These are phyloP conservation scores for Ommatoiulus sabulosus DNA, from an alignment of 2,888 invertebrate species.

Conservation along the genomic window DNA sequence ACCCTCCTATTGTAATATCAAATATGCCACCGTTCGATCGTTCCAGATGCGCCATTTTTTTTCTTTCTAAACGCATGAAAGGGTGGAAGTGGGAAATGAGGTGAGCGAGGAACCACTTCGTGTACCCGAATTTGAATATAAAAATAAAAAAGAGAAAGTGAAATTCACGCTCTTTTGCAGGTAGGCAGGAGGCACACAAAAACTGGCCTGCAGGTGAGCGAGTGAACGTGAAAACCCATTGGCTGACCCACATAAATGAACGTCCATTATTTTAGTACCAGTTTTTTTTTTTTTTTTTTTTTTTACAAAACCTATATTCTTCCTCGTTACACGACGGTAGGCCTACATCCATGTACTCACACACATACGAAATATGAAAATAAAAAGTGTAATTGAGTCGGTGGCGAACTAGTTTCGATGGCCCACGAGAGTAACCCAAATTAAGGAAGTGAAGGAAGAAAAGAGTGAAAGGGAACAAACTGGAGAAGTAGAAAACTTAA, in stretches of 20 bases:
- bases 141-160: neutral
- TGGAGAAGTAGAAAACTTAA: neutral
- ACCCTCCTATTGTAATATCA: too few relatives aligned
- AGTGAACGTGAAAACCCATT: constrained; percentile 14
- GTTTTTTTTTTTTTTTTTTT: neutral
- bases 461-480: constrained; percentile 13
- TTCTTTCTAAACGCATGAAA: neutral
- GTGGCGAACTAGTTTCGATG: neutral
- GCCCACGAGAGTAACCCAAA: neutral
- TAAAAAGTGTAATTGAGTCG: neutral
- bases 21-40: too few relatives aligned
- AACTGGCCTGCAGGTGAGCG: neutral
- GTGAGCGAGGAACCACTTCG: neutral
- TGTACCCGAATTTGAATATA: too few relatives aligned
- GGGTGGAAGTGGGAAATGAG: neutral
- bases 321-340: neutral
- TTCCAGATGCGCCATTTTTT: neutral
- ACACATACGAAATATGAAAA: too few relatives aligned
- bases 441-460: constrained; percentile 5
- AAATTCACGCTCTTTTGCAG: neutral
- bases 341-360: too few relatives aligned
- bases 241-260: constrained; percentile 2
- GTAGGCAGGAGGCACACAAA: neutral
- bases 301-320: neutral
- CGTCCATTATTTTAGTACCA: neutral